A percentile compares a stretch with the other conserved stretches of the same genome.
Conservation (phyloP, 1,140 invertebrate species). For the Trichomalopsis sarcophagae region DNA sequence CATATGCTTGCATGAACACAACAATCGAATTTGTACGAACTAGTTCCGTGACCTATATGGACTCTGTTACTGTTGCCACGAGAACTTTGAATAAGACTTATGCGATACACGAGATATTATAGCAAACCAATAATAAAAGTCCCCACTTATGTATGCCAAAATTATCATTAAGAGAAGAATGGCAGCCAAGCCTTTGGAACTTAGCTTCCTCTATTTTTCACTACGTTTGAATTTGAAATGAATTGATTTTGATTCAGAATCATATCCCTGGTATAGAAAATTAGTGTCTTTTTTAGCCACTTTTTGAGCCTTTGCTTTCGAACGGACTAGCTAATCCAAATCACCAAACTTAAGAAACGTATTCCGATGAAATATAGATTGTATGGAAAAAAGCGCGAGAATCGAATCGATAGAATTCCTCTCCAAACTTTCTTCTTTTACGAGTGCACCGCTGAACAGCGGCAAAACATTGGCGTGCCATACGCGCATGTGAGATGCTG, state of each 20-base stretch:
- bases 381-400: neutral
- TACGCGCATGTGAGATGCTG: neutral
- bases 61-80: neutral
- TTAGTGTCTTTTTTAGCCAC: too few relatives aligned
- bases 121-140: too few relatives aligned
- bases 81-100: neutral
- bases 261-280: too few relatives aligned
- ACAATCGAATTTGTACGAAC: neutral
- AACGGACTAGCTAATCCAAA: too few relatives aligned
- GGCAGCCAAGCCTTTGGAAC: too few relatives aligned
- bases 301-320: too few relatives aligned
- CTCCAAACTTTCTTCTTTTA: neutral
- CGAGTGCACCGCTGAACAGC: neutral
- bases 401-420: neutral
- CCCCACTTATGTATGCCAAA: too few relatives aligned
- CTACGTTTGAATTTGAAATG: too few relatives aligned
- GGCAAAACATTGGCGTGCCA: neutral
- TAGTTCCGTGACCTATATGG: constrained; percentile 9
- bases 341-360: neutral
- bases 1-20: neutral
- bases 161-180: too few relatives aligned
- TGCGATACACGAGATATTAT: too few relatives aligned
- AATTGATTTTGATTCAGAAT: too few relatives aligned
- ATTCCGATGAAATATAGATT: neutral
- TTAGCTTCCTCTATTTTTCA: too few relatives aligned